Evolutionary conservation across 2,888 invertebrate species (phyloP).

Genomic region (Sesia bembeciformis): DNA sequence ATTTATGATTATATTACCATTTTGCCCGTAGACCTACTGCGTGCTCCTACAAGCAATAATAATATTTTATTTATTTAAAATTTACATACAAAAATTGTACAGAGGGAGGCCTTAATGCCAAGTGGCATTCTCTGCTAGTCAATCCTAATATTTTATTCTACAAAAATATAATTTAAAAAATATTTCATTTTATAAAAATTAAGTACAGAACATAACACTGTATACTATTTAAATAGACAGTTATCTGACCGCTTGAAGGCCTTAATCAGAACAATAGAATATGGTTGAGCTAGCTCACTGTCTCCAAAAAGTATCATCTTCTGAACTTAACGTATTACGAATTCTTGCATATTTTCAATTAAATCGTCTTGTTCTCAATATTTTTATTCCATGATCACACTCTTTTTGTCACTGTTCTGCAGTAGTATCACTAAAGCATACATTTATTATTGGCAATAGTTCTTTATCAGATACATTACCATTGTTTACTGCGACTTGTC

Average conservation of each 20-base stretch:
- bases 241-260: background rate
- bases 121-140: too few species aligned
- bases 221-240: background rate
- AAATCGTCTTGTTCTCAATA: background rate
- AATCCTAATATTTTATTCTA: too few species aligned
- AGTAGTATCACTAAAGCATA: background rate
- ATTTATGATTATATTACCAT: too few species aligned
- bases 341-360: background rate
- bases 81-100: too few species aligned
- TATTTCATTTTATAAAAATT: too few species aligned
- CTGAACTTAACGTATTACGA: background rate
- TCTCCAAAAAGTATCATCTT: background rate
- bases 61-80: too few species aligned
- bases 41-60: too few species aligned
- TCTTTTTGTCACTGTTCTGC: background rate
- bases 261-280: background rate
- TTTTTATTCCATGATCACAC: background rate
- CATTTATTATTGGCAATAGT: background rate
- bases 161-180: too few species aligned
- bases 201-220: too few species aligned
- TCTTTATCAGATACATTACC: background rate
- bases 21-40: too few species aligned
- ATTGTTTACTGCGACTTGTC: background rate
- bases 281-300: background rate
- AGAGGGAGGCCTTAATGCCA: too few species aligned